Conservation (phyloP, 92 coral and sea anemone genomes). For the Siderastrea siderea region DNA sequence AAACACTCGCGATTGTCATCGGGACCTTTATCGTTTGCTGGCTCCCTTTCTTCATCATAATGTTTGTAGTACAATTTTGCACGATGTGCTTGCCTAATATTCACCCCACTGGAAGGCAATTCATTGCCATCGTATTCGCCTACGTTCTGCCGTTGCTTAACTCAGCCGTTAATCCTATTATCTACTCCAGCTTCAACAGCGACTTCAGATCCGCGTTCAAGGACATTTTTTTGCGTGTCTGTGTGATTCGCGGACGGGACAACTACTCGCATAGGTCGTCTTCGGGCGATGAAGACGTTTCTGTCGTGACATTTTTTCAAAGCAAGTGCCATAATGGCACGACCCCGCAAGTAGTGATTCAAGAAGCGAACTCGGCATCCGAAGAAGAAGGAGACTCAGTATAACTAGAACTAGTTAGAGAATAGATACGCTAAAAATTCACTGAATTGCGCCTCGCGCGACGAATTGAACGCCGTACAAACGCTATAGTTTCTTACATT, state of each 20-base stretch:
- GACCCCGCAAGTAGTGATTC: constrained; percentile 78
- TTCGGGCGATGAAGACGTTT: constrained; percentile 45
- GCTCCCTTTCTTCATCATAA: constrained; percentile 89
- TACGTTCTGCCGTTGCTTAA: constrained; percentile 92
- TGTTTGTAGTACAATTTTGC: constrained; percentile 87
- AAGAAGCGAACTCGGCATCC: constrained; percentile 74
- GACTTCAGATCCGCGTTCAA: constrained; percentile 91
- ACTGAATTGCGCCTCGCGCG: neutral
- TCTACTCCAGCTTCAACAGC: constrained; percentile 94
- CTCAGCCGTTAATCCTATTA: constrained; percentile 94
- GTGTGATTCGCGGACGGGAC: constrained; percentile 31
- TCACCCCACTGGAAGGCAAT: constrained; percentile 63
- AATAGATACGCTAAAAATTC: neutral
- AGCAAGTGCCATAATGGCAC: constrained; percentile 60
- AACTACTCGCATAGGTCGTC: constrained; percentile 15
- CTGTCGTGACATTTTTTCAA: constrained; percentile 39
- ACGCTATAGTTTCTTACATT: neutral
- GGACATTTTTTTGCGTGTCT: constrained; percentile 78
- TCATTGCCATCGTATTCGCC: constrained; percentile 85
- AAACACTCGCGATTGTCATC: constrained; percentile 93
- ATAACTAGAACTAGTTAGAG: neutral
- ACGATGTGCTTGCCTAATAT: constrained; percentile 48
- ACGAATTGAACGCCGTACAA: neutral
- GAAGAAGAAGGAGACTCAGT: constrained; percentile 22
- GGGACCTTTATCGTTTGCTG: constrained; percentile 96